Evolutionary conservation across 2,797 vertebrate species (phyloP).

Genomic region (Melanogrammus aeglefinus): DNA sequence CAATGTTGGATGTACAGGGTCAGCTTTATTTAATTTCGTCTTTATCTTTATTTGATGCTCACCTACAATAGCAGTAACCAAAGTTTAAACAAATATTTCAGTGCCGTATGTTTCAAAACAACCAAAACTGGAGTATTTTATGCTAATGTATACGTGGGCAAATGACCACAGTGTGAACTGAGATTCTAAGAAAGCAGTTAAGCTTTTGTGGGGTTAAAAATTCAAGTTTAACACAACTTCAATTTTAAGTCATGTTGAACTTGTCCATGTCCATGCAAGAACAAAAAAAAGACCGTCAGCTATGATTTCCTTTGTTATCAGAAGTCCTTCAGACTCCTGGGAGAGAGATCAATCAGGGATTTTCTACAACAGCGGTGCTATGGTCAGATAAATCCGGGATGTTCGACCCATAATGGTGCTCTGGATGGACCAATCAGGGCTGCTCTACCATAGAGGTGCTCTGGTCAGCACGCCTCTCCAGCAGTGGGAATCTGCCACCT

Average conservation of each 20-base stretch:
- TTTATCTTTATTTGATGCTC: neutral
- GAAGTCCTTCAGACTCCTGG: neutral
- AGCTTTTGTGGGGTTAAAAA: neutral
- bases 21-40: neutral
- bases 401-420: constrained; percentile 74
- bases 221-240: neutral
- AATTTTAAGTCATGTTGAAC: too few relatives aligned
- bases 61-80: neutral
- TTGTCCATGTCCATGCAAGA: neutral
- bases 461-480: constrained; percentile 72
- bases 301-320: neutral
- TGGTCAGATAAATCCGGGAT: constrained; percentile 24
- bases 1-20: neutral
- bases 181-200: neutral
- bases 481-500: constrained; percentile 70
- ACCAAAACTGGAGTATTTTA: neutral
- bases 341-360: neutral
- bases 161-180: neutral
- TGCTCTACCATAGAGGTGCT: constrained; percentile 73
- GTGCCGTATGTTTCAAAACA: neutral
- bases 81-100: neutral
- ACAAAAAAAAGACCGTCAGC: neutral
- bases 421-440: constrained; percentile 29
- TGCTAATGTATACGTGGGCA: neutral
- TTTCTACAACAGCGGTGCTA: constrained; percentile 73